These are phyloP conservation scores for Hirtodrosophila alboralis DNA, from an alignment of 2,888 invertebrate species.

Conservation along the genomic window DNA sequence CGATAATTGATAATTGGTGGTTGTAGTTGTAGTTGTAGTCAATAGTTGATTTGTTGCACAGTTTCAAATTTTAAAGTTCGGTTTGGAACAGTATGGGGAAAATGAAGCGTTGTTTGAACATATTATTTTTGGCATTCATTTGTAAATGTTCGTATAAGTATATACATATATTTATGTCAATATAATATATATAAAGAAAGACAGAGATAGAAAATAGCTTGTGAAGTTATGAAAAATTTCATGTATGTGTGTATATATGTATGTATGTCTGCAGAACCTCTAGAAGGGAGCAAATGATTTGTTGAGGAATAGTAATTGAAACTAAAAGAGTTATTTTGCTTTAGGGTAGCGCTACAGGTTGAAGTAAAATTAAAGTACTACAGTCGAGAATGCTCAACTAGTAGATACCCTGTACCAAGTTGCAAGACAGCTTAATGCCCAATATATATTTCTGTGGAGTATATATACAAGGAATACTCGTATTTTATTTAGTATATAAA, in stretches of 20 bases:
- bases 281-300: slow-evolving; percentile 4
- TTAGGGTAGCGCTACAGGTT: slow-evolving; percentile 19
- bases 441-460: too few relatives aligned
- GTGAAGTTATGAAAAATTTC: slow-evolving; percentile 66
- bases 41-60: slow-evolving; percentile 41
- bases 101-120: slow-evolving; percentile 67
- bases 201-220: slow-evolving; percentile 51
- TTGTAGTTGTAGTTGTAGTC: slow-evolving; percentile 36
- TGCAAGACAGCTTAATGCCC: neutral
- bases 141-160: slow-evolving; percentile 35
- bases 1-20: slow-evolving; percentile 39
- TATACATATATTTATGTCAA: slow-evolving; percentile 14
- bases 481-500: too few relatives aligned
- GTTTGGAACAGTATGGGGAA: slow-evolving; percentile 57
- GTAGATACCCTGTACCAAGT: slow-evolving; percentile 46
- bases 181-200: slow-evolving; percentile 42
- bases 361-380: slow-evolving; percentile 12
- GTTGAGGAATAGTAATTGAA: slow-evolving; percentile 12
- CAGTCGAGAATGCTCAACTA: slow-evolving; percentile 46
- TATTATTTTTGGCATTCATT: slow-evolving; percentile 54
- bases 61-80: slow-evolving; percentile 60
- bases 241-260: slow-evolving; percentile 38
- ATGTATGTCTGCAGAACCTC: slow-evolving; percentile 13
- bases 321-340: slow-evolving; percentile 22
- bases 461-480: too few relatives aligned